These are phyloP conservation scores for Hymenochirus boettgeri DNA, from an alignment of 2,113 vertebrate species.

Conservation along the genomic window DNA sequence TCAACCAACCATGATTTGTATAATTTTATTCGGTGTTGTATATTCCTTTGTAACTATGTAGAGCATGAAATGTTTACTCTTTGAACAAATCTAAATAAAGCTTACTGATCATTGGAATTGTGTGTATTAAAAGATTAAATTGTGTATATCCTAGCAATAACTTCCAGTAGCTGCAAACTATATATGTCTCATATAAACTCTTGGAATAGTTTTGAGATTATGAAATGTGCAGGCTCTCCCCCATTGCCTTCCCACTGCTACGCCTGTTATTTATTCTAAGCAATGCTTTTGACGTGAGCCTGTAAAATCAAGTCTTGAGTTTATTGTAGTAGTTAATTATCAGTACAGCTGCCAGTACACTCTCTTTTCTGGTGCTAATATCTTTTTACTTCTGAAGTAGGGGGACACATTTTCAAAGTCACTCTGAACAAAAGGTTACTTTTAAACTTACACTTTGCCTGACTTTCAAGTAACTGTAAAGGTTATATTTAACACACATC, in stretches of 20 bases:
- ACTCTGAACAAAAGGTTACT: slow-evolving; percentile 11
- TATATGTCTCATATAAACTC: slow-evolving; percentile 13
- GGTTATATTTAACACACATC: too few species aligned
- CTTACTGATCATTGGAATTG: neutral
- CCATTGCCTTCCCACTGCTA: slow-evolving; percentile 36
- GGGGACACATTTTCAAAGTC: slow-evolving; percentile 22
- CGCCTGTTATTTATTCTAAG: slow-evolving; percentile 70
- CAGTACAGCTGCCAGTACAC: slow-evolving; percentile 41
- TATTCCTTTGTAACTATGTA: neutral
- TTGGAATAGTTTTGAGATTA: slow-evolving; percentile 17
- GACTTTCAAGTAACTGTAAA: slow-evolving; percentile 20
- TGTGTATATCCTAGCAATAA: slow-evolving; percentile 11
- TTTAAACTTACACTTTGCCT: slow-evolving; percentile 48
- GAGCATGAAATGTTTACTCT: neutral
- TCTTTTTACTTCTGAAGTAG: slow-evolving; percentile 51
- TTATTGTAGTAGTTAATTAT: slow-evolving; percentile 70
- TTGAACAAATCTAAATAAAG: slow-evolving; percentile 6
- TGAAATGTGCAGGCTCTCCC: slow-evolving; percentile 28
- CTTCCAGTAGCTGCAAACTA: neutral
- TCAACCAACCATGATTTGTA: neutral
- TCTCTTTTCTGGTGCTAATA: slow-evolving; percentile 59
- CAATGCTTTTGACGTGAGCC: slow-evolving; percentile 76
- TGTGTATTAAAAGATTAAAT: slow-evolving; percentile 19
- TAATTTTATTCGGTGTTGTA: neutral
- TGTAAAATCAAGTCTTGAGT: slow-evolving; percentile 75